Evolutionary conservation across 2,888 invertebrate species (phyloP).

Genomic region (Halictus ligatus): DNA sequence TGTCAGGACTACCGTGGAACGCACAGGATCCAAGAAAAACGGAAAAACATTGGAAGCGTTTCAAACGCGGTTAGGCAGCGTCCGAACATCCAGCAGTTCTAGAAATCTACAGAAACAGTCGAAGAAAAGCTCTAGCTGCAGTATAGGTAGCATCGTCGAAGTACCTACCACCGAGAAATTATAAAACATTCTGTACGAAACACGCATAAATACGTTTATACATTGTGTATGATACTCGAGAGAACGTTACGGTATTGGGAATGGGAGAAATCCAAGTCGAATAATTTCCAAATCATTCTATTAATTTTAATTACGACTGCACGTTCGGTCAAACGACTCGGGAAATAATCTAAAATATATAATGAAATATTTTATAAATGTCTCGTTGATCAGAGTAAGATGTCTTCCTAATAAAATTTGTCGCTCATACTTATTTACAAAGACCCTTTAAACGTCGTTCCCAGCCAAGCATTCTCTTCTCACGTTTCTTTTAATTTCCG

Average conservation of each 20-base stretch:
- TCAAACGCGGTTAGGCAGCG: conserved; percentile 73
- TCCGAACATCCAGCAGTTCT: conserved; percentile 72
- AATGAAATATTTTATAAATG: conserved; percentile 40
- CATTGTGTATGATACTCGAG: background rate
- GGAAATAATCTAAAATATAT: background rate
- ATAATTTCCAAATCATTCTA: background rate
- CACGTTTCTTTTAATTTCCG: conserved; percentile 74
- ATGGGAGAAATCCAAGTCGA: background rate
- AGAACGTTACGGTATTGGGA: background rate
- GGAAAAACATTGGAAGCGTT: conserved; percentile 74
- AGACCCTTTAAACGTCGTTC: background rate
- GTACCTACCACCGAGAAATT: conserved; percentile 79
- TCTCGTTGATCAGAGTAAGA: background rate
- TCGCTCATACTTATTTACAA: background rate
- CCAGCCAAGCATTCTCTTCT: conserved; percentile 68
- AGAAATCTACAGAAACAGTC: conserved; percentile 68
- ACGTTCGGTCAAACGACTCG: background rate
- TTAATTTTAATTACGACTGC: conserved; percentile 14
- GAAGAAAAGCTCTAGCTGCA: conserved; percentile 79
- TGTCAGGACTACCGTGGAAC: conserved; percentile 38
- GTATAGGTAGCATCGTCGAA: conserved; percentile 81
- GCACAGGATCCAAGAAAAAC: conserved; percentile 62
- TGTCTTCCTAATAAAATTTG: background rate
- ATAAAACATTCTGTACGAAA: conserved; percentile 35
- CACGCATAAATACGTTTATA: background rate